Evolutionary conservation across 2,797 vertebrate species (phyloP).

Genomic region (Heterohyrax brucei): DNA sequence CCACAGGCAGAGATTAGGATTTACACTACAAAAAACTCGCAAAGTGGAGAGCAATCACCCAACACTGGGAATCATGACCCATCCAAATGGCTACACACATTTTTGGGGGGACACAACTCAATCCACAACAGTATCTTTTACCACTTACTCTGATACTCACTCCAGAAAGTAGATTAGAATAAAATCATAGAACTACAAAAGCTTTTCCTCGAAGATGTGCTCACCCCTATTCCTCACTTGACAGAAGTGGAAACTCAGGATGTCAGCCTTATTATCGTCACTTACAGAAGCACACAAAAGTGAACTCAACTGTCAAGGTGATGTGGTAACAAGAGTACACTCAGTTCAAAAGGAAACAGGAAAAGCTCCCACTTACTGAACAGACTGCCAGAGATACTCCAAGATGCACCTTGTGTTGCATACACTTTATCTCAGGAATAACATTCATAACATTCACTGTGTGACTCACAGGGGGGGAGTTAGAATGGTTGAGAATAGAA

Average conservation of each 20-base stretch:
- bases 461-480: neutral
- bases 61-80: too few species aligned
- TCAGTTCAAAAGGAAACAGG: neutral
- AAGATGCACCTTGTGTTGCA: neutral
- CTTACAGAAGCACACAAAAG: conserved; percentile 48
- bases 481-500: neutral
- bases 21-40: too few species aligned
- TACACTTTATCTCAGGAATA: neutral
- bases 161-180: conserved; percentile 28
- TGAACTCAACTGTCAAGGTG: conserved; percentile 28
- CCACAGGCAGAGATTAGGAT: too few species aligned
- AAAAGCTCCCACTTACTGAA: neutral
- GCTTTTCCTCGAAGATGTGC: conserved; percentile 60
- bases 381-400: neutral
- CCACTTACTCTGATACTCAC: conserved; percentile 42
- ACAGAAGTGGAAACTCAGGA: conserved; percentile 54
- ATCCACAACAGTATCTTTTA: neutral
- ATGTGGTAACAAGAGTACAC: neutral
- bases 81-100: too few species aligned
- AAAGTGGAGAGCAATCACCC: too few species aligned
- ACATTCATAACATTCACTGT: neutral
- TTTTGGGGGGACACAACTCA: too few species aligned
- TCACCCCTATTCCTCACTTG: conserved; percentile 26
- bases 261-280: conserved; percentile 66
- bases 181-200: conserved; percentile 50